Evolutionary conservation across 2,113 vertebrate genomes (phyloP).

Genomic region (Bos javanicus): DNA sequence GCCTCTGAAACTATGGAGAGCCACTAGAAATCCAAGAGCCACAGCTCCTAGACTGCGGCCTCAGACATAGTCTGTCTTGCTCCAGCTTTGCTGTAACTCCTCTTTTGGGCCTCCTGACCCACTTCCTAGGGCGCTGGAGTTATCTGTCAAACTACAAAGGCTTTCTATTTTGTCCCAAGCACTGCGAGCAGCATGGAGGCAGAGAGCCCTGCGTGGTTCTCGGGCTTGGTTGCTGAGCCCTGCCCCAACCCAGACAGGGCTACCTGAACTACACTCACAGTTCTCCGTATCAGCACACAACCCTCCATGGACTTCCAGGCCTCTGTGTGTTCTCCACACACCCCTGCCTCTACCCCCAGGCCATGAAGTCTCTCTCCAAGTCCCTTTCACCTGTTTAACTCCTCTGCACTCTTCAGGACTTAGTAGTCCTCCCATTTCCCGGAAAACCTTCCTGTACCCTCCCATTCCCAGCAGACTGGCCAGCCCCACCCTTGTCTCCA

Average conservation of each 20-base stretch:
- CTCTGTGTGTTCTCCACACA: background rate
- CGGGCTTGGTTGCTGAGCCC: background rate
- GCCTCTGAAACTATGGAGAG: background rate
- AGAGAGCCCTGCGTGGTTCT: background rate
- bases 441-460: background rate
- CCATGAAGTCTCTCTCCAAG: background rate
- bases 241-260: background rate
- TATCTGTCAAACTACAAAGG: conserved; percentile 42
- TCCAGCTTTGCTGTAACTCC: background rate
- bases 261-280: background rate
- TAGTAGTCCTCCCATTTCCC: background rate
- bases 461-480: background rate
- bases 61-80: background rate
- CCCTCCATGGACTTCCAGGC: background rate
- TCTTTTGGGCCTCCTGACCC: conserved; percentile 51
- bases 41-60: background rate
- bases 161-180: conserved; percentile 16
- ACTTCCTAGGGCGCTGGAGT: conserved; percentile 25
- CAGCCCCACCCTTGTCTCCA: background rate
- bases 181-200: background rate
- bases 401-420: background rate
- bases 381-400: background rate
- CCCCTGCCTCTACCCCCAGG: background rate
- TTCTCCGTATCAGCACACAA: background rate
- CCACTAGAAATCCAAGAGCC: background rate